phyloP scores from a whole-genome alignment of 2,113 vertebrate genomes.

The Lates calcarifer region DNA sequence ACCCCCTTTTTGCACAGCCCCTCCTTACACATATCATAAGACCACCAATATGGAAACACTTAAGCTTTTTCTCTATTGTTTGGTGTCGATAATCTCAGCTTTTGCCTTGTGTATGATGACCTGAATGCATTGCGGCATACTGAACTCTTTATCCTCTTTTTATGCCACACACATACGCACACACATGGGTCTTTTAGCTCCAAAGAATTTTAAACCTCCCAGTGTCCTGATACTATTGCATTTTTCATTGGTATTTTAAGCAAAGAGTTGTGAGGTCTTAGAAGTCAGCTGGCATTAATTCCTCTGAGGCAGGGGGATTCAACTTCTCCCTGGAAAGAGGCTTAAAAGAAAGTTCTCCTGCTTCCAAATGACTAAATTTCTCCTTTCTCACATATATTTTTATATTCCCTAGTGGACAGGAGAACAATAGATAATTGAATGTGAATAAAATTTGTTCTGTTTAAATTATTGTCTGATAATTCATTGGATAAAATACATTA shows the following conservation, averaged over 20 bases:
- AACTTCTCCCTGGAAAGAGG: slow-evolving; percentile 74
- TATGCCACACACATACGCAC: slow-evolving; percentile 46
- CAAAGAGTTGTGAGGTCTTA: slow-evolving; percentile 80
- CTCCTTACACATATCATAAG: slow-evolving; percentile 15
- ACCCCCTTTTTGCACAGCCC: neutral
- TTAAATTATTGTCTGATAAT: slow-evolving; percentile 15
- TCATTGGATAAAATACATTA: neutral
- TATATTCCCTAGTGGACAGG: slow-evolving; percentile 34
- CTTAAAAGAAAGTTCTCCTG: slow-evolving; percentile 74
- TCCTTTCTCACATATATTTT: slow-evolving; percentile 42
- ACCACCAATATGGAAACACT: slow-evolving; percentile 33
- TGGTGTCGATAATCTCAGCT: slow-evolving; percentile 51
- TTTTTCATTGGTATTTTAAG: slow-evolving; percentile 83
- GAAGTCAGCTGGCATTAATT: slow-evolving; percentile 84
- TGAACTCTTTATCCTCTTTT: slow-evolving; percentile 69
- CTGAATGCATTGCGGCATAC: slow-evolving; percentile 52
- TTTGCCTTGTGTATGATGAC: slow-evolving; percentile 47
- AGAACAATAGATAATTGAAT: slow-evolving; percentile 43
- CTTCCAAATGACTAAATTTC: slow-evolving; percentile 55
- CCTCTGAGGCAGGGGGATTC: slow-evolving; percentile 74
- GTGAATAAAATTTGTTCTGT: slow-evolving; percentile 24
- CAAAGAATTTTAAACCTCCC: slow-evolving; percentile 81
- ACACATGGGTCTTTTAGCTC: slow-evolving; percentile 47
- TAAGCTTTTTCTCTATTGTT: slow-evolving; percentile 46
- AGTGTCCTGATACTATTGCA: slow-evolving; percentile 72